Evolutionary conservation across 1,140 invertebrate species (phyloP).

Genomic region (Riptortus pedestris): DNA sequence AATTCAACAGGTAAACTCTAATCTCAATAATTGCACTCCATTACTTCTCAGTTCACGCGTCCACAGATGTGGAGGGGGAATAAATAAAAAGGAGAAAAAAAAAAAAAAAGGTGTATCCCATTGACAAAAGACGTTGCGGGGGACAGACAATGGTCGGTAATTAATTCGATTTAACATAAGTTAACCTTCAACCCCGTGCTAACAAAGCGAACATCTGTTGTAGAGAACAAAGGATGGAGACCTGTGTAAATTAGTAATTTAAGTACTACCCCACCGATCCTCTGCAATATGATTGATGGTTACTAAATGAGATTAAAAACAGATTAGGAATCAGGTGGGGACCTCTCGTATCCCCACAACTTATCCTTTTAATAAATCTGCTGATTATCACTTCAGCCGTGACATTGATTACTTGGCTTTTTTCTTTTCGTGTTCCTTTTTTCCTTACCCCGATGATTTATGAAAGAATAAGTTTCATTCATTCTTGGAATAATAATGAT

Average conservation of each 20-base stretch:
- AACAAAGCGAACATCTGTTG: conserved; percentile 1
- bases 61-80: not conserved
- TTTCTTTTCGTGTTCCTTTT: too few relatives aligned
- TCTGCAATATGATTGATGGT: not conserved
- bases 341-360: not conserved
- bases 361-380: too few relatives aligned
- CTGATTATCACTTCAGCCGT: too few relatives aligned
- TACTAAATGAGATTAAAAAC: not conserved
- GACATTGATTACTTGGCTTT: too few relatives aligned
- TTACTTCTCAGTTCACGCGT: too few relatives aligned
- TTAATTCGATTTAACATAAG: conserved; percentile 10
- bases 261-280: not conserved
- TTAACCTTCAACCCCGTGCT: not conserved
- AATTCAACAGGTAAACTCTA: too few relatives aligned
- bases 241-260: conserved; percentile 7
- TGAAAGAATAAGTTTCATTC: too few relatives aligned
- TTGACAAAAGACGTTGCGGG: not conserved
- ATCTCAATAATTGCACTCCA: too few relatives aligned
- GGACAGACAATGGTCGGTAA: not conserved
- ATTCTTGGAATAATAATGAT: too few relatives aligned
- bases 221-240: not conserved
- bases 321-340: not conserved
- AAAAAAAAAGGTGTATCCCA: too few relatives aligned
- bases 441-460: too few relatives aligned
- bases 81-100: not conserved